Evolutionary conservation across 2,888 invertebrate genomes (phyloP), one percentile per base, ranked within the genome.

Genomic region (Helicoverpa assulta): DNA sequence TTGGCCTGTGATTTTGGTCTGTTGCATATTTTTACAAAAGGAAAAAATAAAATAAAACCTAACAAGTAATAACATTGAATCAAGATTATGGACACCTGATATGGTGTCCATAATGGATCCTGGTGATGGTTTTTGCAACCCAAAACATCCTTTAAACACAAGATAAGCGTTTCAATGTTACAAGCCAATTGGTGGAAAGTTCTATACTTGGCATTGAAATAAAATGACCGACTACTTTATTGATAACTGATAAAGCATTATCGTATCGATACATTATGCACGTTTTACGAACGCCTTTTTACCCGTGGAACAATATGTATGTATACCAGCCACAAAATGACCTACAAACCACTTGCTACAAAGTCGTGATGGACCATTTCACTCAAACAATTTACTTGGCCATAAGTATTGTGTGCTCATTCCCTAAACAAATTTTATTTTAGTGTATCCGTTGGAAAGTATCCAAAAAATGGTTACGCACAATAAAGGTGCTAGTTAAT

Each of bases 381-480:
- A n/a, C 19, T 54, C 10, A 51, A 71, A 43, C 47, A n/a, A 47
- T 37, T 47, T 18, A 60, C 7, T 47, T 21, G 73, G 19, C 7
- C 50, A 12, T 19, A 33, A 43, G 16, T 47, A 47, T 47, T 47
- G 16, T 61, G 51, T 67, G 54, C 33, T 53, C 60, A 66, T 60
- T 70, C 18, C 56, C 58, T 68, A 79, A 73, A 73, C 62, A 73
- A 83, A 74, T 64, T 60, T 83, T 88, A 88, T 88, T 90, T 89
- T 77, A 60, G 80, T 82, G 81, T 85, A 83, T 87, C 86, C 84
- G 86, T 87, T 91, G 91, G 90, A 88, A 68, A 59, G 47, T 63
- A 55, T 87, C 90, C 90, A 90, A 88, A 80, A 78, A 70, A 71
- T 71, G 37, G 69, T 81, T 80, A 83, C 82, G 78, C 80, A 80